Conservation (phyloP, 2,888 invertebrate species). For the Hirudinaria manillensis region DNA sequence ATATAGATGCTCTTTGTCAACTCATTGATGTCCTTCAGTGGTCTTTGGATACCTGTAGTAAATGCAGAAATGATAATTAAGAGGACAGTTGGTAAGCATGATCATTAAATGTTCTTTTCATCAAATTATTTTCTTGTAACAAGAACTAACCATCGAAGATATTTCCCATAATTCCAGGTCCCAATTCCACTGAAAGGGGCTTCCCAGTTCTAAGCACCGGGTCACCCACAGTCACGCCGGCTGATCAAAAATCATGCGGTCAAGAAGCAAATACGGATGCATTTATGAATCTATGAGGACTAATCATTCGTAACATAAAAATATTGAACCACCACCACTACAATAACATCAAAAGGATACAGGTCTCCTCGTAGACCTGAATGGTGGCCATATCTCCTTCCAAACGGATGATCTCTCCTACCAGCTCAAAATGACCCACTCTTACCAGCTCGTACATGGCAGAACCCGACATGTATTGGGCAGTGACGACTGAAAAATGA, state of each 20-base stretch:
- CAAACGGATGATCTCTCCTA: slow-evolving; percentile 98
- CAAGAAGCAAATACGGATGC: not conserved
- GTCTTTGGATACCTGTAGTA: slow-evolving; percentile 76
- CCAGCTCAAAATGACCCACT: slow-evolving; percentile 93
- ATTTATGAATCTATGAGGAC: not conserved
- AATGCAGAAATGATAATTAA: slow-evolving; percentile 4
- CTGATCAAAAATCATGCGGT: slow-evolving; percentile 7
- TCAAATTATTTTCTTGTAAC: not conserved
- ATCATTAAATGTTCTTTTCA: not conserved
- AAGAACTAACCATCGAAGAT: slow-evolving; percentile 81
- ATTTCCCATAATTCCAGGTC: slow-evolving; percentile 96
- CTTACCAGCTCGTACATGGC: slow-evolving; percentile 99
- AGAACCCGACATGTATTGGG: slow-evolving; percentile 96
- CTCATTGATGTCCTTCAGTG: slow-evolving; percentile 86
- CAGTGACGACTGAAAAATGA: slow-evolving; percentile 79
- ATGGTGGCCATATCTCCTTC: slow-evolving; percentile 99
- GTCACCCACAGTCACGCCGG: slow-evolving; percentile 98
- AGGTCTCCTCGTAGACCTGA: slow-evolving; percentile 73
- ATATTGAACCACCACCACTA: not conserved
- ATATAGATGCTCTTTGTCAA: slow-evolving; percentile 94
- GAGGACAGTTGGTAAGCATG: not conserved
- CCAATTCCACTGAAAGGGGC: slow-evolving; percentile 94
- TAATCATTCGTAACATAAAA: not conserved
- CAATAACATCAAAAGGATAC: slow-evolving; percentile 43
- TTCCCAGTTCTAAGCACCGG: slow-evolving; percentile 97